Conservation (phyloP, 1,140 invertebrate genomes). For the Pantala flavescens region DNA sequence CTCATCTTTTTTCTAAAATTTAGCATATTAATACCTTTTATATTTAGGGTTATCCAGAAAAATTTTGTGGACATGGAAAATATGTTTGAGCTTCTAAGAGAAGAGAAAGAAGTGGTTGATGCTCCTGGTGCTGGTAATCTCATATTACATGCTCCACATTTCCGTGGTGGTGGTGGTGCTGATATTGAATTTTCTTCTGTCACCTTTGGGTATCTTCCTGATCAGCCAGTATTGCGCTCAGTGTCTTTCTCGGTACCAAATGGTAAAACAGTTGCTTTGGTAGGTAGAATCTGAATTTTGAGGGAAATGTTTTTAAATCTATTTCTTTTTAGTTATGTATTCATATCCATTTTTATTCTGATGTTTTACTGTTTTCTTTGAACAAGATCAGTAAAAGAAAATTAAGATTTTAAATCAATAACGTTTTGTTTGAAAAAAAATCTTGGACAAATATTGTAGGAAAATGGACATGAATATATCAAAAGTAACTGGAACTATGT, state of each 20-base stretch:
- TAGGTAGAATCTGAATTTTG: constrained; percentile 36
- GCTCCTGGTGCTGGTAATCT: constrained; percentile 62
- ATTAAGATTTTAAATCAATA: too few species aligned
- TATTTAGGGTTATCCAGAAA: constrained; percentile 80
- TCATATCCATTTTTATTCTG: not conserved
- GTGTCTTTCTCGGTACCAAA: constrained; percentile 75
- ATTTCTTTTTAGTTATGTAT: constrained; percentile 14
- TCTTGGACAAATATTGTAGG: too few species aligned
- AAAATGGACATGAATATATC: too few species aligned
- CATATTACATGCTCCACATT: constrained; percentile 38
- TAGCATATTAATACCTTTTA: too few species aligned
- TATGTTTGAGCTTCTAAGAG: constrained; percentile 90
- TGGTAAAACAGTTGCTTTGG: constrained; percentile 86
- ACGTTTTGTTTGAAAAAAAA: too few species aligned
- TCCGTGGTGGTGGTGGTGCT: constrained; percentile 41
- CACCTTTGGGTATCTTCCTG: constrained; percentile 74
- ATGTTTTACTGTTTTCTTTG: too few species aligned
- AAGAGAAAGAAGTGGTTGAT: constrained; percentile 79
- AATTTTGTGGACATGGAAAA: constrained; percentile 99
- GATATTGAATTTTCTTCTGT: constrained; percentile 83
- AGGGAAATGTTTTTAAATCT: constrained; percentile 12
- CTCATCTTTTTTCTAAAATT: too few species aligned
- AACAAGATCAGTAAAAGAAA: too few species aligned
- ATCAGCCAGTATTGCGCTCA: constrained; percentile 69
- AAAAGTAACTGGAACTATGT: too few species aligned